Conservation (phyloP, 2,113 vertebrate genomes). For the Chaetops frenatus region DNA sequence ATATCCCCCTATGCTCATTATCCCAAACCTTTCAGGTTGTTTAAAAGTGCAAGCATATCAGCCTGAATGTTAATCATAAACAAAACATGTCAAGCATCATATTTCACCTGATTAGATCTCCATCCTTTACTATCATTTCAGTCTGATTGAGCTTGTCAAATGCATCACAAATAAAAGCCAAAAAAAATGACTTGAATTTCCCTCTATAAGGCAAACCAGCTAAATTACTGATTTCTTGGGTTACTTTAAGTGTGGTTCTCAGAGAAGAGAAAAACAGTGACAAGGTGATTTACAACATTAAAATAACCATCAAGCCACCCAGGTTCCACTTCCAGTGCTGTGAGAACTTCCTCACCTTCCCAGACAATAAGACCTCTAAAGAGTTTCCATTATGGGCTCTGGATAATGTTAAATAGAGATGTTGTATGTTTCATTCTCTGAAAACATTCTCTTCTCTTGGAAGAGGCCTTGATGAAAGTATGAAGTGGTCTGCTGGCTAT, state of each 20-base stretch:
- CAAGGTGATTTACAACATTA: neutral
- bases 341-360: neutral
- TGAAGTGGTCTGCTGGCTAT: neutral
- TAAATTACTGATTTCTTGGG: neutral
- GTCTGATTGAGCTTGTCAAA: neutral
- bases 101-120: neutral
- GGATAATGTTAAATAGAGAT: neutral
- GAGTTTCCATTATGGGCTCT: neutral
- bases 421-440: neutral
- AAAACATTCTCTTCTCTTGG: neutral
- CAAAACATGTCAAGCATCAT: neutral
- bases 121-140: neutral
- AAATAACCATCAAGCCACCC: neutral
- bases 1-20: neutral
- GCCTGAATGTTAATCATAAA: neutral
- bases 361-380: neutral
- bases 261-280: neutral
- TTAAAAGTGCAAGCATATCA: constrained; percentile 6
- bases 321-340: neutral
- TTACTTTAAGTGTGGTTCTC: neutral
- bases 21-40: neutral
- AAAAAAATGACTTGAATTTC: neutral
- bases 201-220: neutral
- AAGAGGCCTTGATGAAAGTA: neutral
- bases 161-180: neutral